A percentile compares a stretch with the other conserved stretches of the same genome.
These are phyloP conservation scores for Habroteleia sp. DNA, from an alignment of 2,888 invertebrate species.

Conservation along the genomic window DNA sequence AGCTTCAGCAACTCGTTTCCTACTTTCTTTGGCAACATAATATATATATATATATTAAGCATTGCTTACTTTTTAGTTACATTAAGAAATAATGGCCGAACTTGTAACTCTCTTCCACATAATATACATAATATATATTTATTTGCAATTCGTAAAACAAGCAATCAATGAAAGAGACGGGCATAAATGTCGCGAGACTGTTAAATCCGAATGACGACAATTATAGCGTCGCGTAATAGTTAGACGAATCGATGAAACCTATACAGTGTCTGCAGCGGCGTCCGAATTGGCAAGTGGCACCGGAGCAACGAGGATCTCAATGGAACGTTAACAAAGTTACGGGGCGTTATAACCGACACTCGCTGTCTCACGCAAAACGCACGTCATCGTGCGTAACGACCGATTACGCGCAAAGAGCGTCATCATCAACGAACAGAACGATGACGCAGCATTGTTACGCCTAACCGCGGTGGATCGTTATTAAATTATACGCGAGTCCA, in stretches of 20 bases:
- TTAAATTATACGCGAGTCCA: conserved; percentile 79
- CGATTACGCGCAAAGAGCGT: conserved; percentile 77
- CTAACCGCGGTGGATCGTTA: conserved; percentile 77
- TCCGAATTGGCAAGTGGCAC: conserved; percentile 52
- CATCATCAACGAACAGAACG: conserved; percentile 70
- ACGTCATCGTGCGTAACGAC: conserved; percentile 80
- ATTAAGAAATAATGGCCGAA: not conserved
- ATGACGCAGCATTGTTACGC: conserved; percentile 77
- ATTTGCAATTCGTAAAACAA: conserved; percentile 17
- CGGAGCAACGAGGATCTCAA: conserved; percentile 73
- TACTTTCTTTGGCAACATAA: no score
- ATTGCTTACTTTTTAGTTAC: no score
- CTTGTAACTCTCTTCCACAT: not conserved
- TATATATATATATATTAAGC: no score
- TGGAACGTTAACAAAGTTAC: conserved; percentile 76
- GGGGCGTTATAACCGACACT: conserved; percentile 64
- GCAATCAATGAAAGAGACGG: conserved; percentile 6
- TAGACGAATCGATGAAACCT: conserved; percentile 58
- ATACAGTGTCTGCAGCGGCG: conserved; percentile 39
- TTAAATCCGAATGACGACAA: conserved; percentile 29
- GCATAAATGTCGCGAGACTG: conserved; percentile 16
- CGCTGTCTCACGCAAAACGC: conserved; percentile 74
- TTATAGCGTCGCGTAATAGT: conserved; percentile 40
- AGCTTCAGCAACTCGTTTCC: no score
- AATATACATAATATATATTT: no score